Percentiles rank a stretch among this genome's conserved stretches.
These are phyloP conservation scores for Rhimphoctona megacephalus DNA, from an alignment of 2,888 invertebrate genomes.

Conservation along the genomic window DNA sequence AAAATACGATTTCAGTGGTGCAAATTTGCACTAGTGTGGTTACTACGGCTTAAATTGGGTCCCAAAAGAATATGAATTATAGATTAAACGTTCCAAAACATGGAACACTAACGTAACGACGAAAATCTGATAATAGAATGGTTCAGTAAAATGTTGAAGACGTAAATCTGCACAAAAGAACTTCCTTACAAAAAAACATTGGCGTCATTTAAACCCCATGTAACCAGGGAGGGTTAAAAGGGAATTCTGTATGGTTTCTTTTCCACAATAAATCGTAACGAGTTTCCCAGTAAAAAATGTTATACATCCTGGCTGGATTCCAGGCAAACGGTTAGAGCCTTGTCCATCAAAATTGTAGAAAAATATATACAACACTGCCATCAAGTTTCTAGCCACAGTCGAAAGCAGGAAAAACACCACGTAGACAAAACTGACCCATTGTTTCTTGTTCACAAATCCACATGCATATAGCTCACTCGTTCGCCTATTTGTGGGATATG, in stretches of 20 bases:
- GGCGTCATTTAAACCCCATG: no score
- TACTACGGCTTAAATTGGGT: no score
- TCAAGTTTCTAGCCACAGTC: background rate
- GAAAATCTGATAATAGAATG: no score
- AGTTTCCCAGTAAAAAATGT: background rate
- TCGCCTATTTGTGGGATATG: slow-evolving; percentile 44
- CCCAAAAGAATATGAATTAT: no score
- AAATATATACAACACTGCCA: background rate
- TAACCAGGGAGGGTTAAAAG: no score
- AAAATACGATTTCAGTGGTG: no score
- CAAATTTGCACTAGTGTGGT: no score
- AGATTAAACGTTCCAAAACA: no score
- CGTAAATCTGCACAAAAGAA: no score
- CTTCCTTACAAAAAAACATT: no score
- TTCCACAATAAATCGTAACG: background rate
- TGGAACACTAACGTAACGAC: no score
- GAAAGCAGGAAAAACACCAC: background rate
- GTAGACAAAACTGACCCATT: background rate
- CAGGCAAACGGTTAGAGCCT: background rate
- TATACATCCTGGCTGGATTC: background rate
- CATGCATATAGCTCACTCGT: slow-evolving; percentile 1
- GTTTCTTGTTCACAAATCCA: background rate
- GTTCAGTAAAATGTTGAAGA: no score
- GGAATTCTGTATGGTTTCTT: background rate
- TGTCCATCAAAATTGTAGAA: background rate